phyloP scores from a whole-genome alignment of 2,113 vertebrate genomes.

The Daboia siamensis region DNA sequence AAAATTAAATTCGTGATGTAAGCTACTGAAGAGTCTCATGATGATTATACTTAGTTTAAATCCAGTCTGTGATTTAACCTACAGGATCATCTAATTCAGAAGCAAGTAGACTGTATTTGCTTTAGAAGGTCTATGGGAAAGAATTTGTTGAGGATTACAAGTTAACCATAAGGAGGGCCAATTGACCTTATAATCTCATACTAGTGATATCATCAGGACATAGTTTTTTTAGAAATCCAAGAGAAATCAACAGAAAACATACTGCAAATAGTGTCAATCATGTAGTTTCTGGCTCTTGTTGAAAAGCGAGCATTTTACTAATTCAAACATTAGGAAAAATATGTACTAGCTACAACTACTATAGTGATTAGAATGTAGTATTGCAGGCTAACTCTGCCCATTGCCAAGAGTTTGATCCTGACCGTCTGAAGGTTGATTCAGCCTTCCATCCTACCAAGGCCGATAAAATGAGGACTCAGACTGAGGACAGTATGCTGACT shows the following conservation, averaged over 20 bases:
- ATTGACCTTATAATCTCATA: background rate
- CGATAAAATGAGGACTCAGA: too few species aligned
- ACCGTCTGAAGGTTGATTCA: too few species aligned
- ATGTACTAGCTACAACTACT: background rate
- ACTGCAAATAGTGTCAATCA: background rate
- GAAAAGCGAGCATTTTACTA: background rate
- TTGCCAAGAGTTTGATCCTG: too few species aligned
- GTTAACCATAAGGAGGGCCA: too few species aligned
- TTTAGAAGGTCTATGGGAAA: background rate
- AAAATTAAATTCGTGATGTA: background rate
- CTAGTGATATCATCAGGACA: background rate
- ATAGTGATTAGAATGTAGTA: background rate
- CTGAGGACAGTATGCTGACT: too few species aligned
- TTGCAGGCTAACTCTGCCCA: too few species aligned
- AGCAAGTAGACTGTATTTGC: background rate
- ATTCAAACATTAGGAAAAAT: background rate
- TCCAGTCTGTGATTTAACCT: background rate
- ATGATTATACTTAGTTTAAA: background rate
- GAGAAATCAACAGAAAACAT: background rate
- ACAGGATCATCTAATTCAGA: background rate
- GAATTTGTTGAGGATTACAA: background rate
- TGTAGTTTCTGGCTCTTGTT: background rate
- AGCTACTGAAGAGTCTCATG: background rate
- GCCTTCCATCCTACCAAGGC: too few species aligned
- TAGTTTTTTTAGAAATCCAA: background rate